A percentile compares a stretch with the other conserved stretches of the same genome.
These are phyloP conservation scores for Druceiella hillmani DNA, from an alignment of 2,888 invertebrate genomes.

Conservation along the genomic window DNA sequence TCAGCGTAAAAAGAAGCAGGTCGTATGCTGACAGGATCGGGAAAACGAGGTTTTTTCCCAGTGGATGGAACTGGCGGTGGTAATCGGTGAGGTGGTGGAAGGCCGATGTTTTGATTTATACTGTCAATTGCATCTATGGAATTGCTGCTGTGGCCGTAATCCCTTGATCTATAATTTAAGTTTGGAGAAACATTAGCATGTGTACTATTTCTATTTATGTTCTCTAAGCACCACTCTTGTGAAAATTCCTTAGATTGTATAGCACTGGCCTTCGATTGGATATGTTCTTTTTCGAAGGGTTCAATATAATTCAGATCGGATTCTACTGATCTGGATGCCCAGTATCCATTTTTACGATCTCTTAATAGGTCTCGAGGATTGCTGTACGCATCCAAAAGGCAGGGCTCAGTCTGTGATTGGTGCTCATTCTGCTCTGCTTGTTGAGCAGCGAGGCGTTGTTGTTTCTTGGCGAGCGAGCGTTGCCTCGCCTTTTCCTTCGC, in stretches of 20 bases:
- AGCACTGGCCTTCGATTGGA: slow-evolving; percentile 47
- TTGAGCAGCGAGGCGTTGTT: slow-evolving; percentile 35
- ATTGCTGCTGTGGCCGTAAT: too few relatives aligned
- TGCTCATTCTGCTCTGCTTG: slow-evolving; percentile 28
- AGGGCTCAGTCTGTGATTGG: slow-evolving; percentile 23
- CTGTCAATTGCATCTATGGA: background rate
- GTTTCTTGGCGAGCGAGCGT: slow-evolving; percentile 44
- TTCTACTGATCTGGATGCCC: slow-evolving; percentile 45
- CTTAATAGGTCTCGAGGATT: slow-evolving; percentile 43
- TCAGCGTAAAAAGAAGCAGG: slow-evolving; percentile 48
- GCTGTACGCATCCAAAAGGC: slow-evolving; percentile 45
- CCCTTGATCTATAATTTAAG: too few relatives aligned
- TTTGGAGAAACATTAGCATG: too few relatives aligned
- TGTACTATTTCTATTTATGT: too few relatives aligned
- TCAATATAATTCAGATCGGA: slow-evolving; percentile 48
- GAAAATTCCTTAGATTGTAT: slow-evolving; percentile 40
- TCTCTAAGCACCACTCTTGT: slow-evolving; percentile 37
- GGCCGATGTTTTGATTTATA: background rate
- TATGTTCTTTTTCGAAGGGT: slow-evolving; percentile 47
- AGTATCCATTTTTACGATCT: slow-evolving; percentile 34
- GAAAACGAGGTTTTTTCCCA: slow-evolving; percentile 45
- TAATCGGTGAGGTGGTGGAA: slow-evolving; percentile 39
- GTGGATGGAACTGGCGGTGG: slow-evolving; percentile 41
- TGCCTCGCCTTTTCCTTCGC: slow-evolving; percentile 47
- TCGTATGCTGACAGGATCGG: slow-evolving; percentile 44